Conservation (phyloP, 2,888 invertebrate species). For the Andrena bicolor region DNA sequence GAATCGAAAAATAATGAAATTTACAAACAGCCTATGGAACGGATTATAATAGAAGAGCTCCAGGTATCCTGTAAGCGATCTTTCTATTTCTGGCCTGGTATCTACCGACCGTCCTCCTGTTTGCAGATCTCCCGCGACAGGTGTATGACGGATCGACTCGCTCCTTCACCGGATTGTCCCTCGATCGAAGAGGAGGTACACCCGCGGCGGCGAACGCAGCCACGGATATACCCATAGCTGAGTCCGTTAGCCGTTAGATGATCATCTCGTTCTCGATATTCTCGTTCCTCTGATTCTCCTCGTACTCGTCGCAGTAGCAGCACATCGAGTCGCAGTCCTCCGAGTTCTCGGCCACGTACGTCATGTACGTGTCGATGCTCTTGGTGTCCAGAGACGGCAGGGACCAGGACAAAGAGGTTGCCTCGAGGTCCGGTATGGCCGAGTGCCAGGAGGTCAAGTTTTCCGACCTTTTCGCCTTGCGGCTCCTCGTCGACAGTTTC, state of each 20-base stretch:
- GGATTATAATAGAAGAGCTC: slow-evolving; percentile 39
- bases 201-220: neutral
- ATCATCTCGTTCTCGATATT: slow-evolving; percentile 84
- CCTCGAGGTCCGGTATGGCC: slow-evolving; percentile 76
- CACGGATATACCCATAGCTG: neutral
- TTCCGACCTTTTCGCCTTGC: slow-evolving; percentile 74
- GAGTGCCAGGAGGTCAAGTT: slow-evolving; percentile 64
- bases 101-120: neutral
- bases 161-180: neutral
- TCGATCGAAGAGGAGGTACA: slow-evolving; percentile 4
- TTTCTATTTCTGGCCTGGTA: neutral
- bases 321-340: slow-evolving; percentile 78
- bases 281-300: slow-evolving; percentile 83
- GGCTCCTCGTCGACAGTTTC: slow-evolving; percentile 79
- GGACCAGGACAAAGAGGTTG: slow-evolving; percentile 78
- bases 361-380: slow-evolving; percentile 82
- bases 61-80: neutral
- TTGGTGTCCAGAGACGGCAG: slow-evolving; percentile 79
- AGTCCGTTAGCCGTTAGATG: slow-evolving; percentile 72
- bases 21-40: slow-evolving; percentile 41
- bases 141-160: too few species aligned
- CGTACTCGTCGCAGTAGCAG: slow-evolving; percentile 81
- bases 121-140: neutral
- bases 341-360: slow-evolving; percentile 77
- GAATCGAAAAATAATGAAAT: slow-evolving; percentile 45